Evolutionary conservation across 1,140 invertebrate species (phyloP), one percentile per base, ranked within the genome.

Genomic region (Meloidogyne chitwoodi): DNA sequence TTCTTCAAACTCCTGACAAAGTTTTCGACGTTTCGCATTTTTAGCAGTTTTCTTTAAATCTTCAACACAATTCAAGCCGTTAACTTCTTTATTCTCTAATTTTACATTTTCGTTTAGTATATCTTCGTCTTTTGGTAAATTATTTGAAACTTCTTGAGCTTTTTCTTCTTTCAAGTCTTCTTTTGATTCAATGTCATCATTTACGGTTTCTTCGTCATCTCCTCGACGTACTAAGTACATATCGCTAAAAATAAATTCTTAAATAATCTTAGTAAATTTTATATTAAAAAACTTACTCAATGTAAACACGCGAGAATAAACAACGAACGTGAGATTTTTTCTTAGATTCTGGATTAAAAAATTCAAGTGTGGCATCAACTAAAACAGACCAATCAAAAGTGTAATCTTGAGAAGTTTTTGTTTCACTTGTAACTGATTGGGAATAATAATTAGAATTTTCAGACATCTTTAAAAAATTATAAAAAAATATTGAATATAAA

Each of bases 221-320:
- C 63, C 76, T 68, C 22, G 38, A 31, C 29, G 77, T 10, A 77
- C 44, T 11, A 77, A 76, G 3, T 77, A 75, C 34, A 65, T 62
- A 74, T 77, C 76, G 41, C 76, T 77, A 29, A n/a, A 77, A 77
- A 56, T 56, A 10, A 76, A 16, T 69, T 1, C 10, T 11, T 2
- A 77, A 77, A 44, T 6, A 68, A 77, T 48, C 1, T 65, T 65
- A n/a, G 14, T n/a, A n/a, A n/a, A 74, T 26, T 38, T 24, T 11
- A 22, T 22, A 62, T 26, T 4, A 26, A 12, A 76, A 74, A 26
- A 65, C 56, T 29, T 8, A 77, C 76, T 77, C 64, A 10, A 77
- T 26, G 38, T 68, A 78, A 14, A 77, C 76, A 31, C 75, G 63
- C 11, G 76, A 66, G 31, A 77, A 77, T 10, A 77, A 1, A 38